Base-by-base conservation (phyloP, 2,888 invertebrate genomes). In the Lepidochitona cinerea region DNA sequence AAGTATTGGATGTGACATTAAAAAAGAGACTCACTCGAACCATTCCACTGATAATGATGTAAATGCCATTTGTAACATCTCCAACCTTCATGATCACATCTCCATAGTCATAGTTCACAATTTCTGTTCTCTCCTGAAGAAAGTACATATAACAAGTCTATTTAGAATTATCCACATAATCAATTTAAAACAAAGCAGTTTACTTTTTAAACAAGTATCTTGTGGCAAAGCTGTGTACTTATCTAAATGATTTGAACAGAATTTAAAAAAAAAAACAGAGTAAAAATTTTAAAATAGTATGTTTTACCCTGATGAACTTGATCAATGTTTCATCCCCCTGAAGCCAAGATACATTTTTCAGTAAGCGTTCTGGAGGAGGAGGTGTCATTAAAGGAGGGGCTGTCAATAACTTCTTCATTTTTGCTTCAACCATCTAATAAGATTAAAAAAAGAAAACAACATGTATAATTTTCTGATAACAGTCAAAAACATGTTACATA, bases 381-480 rank as follows among this genome's bases (percentile, higher is more conserved):
- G 91, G 88, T 0, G 85, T 81, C 52, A 91, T 85, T 75, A 82
- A 85, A 0, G 90, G 85, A 0, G 91, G 90, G 0, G 88, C 83
- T 54, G 80, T 85, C 78, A 87, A 77, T 53, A 88, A 73, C 70
- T 84, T 75, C 79, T 93, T 93, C 23, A 93, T 92, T 79, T 92
- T 92, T 52, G 92, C 92, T 71, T 93, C 92, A 18, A 93, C 91
- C 0, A 84, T 85, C 90, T 90, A 79, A n/a, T 78, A 74, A 68
- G 59, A 70, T n/a, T n/a, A n/a, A n/a, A n/a, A n/a, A n/a, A n/a
- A n/a, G n/a, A n/a, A n/a, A n/a, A n/a, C n/a, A n/a, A n/a, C n/a
- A n/a, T n/a, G n/a, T n/a, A n/a, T n/a, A n/a, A n/a, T n/a, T n/a
- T n/a, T n/a, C n/a, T n/a, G n/a, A n/a, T n/a, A n/a, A n/a, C n/a